Evolutionary conservation across 2,888 invertebrate genomes (phyloP).

Genomic region (Monochamus alternatus): DNA sequence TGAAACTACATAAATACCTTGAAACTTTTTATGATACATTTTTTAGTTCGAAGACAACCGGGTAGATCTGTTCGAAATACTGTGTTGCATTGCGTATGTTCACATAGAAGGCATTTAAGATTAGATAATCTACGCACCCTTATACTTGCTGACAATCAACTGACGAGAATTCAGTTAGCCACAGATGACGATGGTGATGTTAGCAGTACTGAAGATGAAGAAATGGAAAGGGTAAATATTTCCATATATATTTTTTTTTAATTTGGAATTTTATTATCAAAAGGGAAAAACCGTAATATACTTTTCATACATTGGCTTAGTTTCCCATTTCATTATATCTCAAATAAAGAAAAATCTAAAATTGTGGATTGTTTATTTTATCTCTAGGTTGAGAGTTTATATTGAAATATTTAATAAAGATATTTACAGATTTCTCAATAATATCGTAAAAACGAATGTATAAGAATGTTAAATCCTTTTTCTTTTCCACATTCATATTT

Average conservation of each 20-base stretch:
- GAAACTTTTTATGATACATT: too few species aligned
- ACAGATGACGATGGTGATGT: conserved; percentile 85
- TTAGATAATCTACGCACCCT: conserved; percentile 88
- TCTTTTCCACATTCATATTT: conserved; percentile 6
- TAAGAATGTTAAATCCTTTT: too few species aligned
- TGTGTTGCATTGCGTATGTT: conserved; percentile 86
- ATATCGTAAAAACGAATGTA: too few species aligned
- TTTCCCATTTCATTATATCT: too few species aligned
- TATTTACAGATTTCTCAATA: too few species aligned
- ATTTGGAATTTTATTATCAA: background rate
- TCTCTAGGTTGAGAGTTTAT: too few species aligned
- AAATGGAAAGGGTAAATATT: conserved; percentile 75
- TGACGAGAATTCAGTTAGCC: conserved; percentile 85
- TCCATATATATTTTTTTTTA: conserved; percentile 26
- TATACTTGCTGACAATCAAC: conserved; percentile 88
- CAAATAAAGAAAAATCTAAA: too few species aligned
- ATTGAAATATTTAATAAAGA: too few species aligned
- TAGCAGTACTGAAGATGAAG: conserved; percentile 74
- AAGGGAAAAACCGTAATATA: conserved; percentile 3
- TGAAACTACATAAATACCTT: too few species aligned
- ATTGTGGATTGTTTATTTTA: too few species aligned
- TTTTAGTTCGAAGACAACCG: conserved; percentile 70
- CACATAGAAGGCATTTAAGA: conserved; percentile 87
- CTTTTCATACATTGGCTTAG: too few species aligned
- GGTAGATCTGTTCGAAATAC: conserved; percentile 81